Conservation (phyloP, 2,888 invertebrate genomes). For the Drosophila imparisetae region DNA sequence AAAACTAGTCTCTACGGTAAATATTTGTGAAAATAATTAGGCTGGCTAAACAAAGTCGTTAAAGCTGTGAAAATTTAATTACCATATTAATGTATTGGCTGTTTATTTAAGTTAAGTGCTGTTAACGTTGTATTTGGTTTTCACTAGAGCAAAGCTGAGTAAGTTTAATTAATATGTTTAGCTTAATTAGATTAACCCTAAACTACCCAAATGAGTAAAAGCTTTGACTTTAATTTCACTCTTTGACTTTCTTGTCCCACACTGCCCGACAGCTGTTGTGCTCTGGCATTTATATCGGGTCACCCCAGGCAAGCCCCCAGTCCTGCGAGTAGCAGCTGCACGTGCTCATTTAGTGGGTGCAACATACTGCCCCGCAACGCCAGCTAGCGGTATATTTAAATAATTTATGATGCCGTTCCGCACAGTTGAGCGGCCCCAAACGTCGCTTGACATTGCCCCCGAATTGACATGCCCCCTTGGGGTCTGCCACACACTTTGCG, state of each 20-base stretch:
- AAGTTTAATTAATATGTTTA: background rate
- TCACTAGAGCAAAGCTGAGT: background rate
- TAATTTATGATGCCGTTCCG: slow-evolving; percentile 72
- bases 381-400: slow-evolving; percentile 67
- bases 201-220: background rate
- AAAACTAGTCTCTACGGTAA: background rate
- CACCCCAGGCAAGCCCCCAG: background rate
- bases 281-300: background rate
- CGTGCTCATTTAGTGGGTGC: slow-evolving; percentile 59
- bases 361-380: slow-evolving; percentile 18
- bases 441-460: slow-evolving; percentile 42
- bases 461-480: slow-evolving; percentile 14
- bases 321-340: slow-evolving; percentile 32
- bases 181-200: background rate
- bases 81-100: background rate
- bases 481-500: slow-evolving; percentile 40
- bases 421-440: slow-evolving; percentile 57
- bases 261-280: background rate
- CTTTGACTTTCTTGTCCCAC: background rate
- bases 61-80: background rate
- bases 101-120: background rate
- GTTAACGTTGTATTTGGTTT: background rate
- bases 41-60: background rate
- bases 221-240: slow-evolving; percentile 1
- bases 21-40: background rate